Evolutionary conservation across 2,797 vertebrate species (phyloP).

Genomic region (Hippopotamyrus pictus): DNA sequence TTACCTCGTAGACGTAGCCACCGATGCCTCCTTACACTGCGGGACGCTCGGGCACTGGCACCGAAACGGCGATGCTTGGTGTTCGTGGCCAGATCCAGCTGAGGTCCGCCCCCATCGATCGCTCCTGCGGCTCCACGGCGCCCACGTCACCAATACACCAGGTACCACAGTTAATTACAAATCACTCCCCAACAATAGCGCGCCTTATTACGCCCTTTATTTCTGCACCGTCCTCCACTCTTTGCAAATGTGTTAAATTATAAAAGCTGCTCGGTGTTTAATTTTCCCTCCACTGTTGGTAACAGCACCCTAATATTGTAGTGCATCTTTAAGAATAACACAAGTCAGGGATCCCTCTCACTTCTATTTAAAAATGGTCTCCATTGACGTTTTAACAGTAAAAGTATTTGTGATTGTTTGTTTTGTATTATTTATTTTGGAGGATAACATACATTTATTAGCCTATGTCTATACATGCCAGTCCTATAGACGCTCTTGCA

Average conservation of each 20-base stretch:
- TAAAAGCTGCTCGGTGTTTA: neutral
- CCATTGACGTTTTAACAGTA: neutral
- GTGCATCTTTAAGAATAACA: neutral
- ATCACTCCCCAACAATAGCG: conserved; percentile 28
- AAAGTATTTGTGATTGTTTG: neutral
- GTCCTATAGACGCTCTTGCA: neutral
- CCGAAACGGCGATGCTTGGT: conserved; percentile 48
- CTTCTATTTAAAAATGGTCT: neutral
- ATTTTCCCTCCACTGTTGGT: neutral
- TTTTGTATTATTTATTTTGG: neutral
- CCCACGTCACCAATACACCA: conserved; percentile 49
- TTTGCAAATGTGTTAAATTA: neutral
- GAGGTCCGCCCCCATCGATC: conserved; percentile 45
- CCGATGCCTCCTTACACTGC: conserved; percentile 34
- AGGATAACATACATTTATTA: neutral
- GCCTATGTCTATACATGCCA: neutral
- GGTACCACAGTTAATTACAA: conserved; percentile 57
- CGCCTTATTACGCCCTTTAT: conserved; percentile 21
- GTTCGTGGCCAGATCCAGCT: conserved; percentile 51
- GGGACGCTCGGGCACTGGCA: conserved; percentile 47
- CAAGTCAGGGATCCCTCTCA: neutral
- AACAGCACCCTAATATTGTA: neutral
- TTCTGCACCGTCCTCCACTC: conserved; percentile 3
- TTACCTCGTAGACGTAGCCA: conserved; percentile 43
- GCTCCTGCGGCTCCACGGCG: conserved; percentile 25